Conservation (phyloP, 2,888 invertebrate genomes). For the Napeogenes sylphis region DNA sequence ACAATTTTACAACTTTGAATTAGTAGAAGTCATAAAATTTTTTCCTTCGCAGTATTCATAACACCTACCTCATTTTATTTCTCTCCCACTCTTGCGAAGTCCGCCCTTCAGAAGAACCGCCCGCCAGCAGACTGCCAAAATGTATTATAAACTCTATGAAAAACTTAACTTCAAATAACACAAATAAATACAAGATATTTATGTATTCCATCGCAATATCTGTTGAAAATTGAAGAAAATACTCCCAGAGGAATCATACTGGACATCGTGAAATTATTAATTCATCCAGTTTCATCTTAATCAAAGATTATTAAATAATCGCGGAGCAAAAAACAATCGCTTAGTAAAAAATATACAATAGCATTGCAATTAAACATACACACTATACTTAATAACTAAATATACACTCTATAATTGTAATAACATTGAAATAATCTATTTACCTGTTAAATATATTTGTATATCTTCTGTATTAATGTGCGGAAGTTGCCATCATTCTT, state of each 20-base stretch:
- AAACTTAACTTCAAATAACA: conserved; percentile 43
- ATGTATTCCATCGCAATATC: not conserved
- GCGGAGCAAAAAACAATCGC: conserved; percentile 10
- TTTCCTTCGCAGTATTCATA: not conserved
- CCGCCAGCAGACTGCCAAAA: conserved; percentile 34
- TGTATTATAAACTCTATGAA: conserved; percentile 30
- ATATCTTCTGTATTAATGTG: not conserved
- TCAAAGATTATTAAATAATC: not conserved
- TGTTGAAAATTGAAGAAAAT: not conserved
- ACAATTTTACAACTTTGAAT: not conserved
- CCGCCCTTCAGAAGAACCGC: not conserved
- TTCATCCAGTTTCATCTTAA: not conserved
- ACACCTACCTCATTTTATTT: conserved; percentile 8
- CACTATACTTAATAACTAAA: not conserved
- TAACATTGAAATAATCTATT: conserved; percentile 13
- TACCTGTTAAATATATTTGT: conserved; percentile 20
- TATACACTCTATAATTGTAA: not conserved
- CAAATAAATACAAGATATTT: not conserved
- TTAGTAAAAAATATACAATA: conserved; percentile 13
- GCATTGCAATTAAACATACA: conserved; percentile 11
- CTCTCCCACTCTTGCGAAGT: conserved; percentile 7
- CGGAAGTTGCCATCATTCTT: not conserved
- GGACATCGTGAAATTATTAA: not conserved
- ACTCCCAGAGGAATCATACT: not conserved
- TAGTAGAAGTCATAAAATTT: not conserved